phyloP scores from a whole-genome alignment of 2,797 vertebrate genomes.

The Rhabdomys pumilio region DNA sequence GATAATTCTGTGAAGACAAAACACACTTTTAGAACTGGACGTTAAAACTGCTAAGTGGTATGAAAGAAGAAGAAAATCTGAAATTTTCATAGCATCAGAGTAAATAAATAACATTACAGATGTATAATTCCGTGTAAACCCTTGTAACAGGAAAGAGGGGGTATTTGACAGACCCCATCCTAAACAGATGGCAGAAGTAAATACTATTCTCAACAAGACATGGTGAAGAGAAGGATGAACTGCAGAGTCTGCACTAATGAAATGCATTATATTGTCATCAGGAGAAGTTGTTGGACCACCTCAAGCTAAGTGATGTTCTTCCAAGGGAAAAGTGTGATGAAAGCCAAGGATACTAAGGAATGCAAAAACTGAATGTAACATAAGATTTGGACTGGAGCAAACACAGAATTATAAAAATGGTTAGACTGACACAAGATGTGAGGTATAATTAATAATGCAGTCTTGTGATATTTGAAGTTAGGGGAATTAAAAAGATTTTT shows the following conservation, averaged over 20 bases:
- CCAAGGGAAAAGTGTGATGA: neutral
- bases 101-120: neutral
- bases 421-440: neutral
- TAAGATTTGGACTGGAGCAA: neutral
- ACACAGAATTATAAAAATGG: neutral
- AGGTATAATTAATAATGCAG: neutral
- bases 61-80: neutral
- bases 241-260: neutral
- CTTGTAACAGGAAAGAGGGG: neutral
- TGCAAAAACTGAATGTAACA: neutral
- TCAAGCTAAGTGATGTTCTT: neutral
- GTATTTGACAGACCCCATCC: neutral
- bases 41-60: neutral
- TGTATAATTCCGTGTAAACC: neutral
- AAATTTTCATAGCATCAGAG: neutral
- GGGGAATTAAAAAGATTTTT: neutral
- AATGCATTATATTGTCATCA: neutral
- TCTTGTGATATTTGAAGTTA: neutral
- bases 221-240: neutral
- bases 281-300: neutral
- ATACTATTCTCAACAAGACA: neutral
- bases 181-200: neutral
- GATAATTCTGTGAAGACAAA: neutral
- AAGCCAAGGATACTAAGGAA: neutral
- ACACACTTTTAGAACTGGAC: too few relatives aligned